Percentiles rank a stretch among this genome's conserved stretches.
These are phyloP conservation scores for Drosophila formosana DNA, from an alignment of 2,888 invertebrate species.

Conservation along the genomic window DNA sequence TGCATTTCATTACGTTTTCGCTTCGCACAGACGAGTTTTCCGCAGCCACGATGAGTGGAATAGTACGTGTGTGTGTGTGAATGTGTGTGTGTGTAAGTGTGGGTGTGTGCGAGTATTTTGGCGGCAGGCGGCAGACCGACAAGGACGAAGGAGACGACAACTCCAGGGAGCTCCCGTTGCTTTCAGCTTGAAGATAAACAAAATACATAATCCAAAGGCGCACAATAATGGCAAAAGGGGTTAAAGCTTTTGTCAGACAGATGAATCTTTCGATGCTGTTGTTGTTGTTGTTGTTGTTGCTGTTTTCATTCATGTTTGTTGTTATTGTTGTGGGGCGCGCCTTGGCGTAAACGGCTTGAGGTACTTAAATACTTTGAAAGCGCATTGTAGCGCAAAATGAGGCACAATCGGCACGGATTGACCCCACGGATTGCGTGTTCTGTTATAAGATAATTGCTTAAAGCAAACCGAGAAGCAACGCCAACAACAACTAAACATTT, in stretches of 20 bases:
- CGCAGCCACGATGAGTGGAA: slow-evolving; percentile 5
- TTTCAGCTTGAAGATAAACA: slow-evolving; percentile 72
- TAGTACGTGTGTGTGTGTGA: background rate
- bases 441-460: slow-evolving; percentile 73
- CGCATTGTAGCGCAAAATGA: slow-evolving; percentile 79
- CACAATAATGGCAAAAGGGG: slow-evolving; percentile 64
- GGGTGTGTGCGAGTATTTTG: slow-evolving; percentile 30
- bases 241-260: slow-evolving; percentile 55
- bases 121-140: slow-evolving; percentile 34
- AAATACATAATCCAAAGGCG: slow-evolving; percentile 77
- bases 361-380: slow-evolving; percentile 76
- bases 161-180: slow-evolving; percentile 41
- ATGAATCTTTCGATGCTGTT: slow-evolving; percentile 46
- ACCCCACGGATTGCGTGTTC: slow-evolving; percentile 68
- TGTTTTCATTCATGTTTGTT: slow-evolving; percentile 16
- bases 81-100: slow-evolving; percentile 10
- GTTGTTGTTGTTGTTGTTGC: slow-evolving; percentile 12
- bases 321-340: slow-evolving; percentile 31
- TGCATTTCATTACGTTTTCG: slow-evolving; percentile 77
- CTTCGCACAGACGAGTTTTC: slow-evolving; percentile 45
- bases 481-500: slow-evolving; percentile 20
- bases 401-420: slow-evolving; percentile 64
- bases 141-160: slow-evolving; percentile 36
- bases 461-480: slow-evolving; percentile 46
- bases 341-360: slow-evolving; percentile 66